Evolutionary conservation across 2,888 invertebrate genomes (phyloP), one percentile per base, ranked within the genome.

Genomic region (Aphelenchoides bicaudatus): DNA sequence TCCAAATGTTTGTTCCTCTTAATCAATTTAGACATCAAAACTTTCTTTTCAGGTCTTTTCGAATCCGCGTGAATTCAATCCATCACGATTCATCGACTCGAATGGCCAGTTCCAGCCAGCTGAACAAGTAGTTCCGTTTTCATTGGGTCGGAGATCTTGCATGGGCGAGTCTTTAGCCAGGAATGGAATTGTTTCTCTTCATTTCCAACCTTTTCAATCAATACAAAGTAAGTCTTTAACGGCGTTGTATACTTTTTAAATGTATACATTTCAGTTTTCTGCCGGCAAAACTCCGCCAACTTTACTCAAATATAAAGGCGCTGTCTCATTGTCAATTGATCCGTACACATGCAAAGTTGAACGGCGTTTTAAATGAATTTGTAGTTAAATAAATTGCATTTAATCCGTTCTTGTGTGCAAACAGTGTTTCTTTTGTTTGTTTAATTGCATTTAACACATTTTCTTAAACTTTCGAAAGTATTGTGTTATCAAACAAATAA

Each of bases 51-150:
- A 52, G 59, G 48, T 67, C 8, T 71, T 70, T 50, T 61, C 68
- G 0, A 64, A 71, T 2, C 71, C 71, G 6, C 31, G 58, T 4
- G 30, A 16, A 10, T 68, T 71, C 56, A 66, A 67, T 19, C 71
- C 71, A 6, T 63, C 65, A 1, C 51, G 71, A 29, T 71, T 71
- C 49, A 13, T 71, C 5, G 57, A 62, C 30, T 59, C 59, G 29
- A 56, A 63, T 49, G 69, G 69, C 6, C 60, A 61, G 31, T 21
- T 66, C 34, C 63, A 59, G 16, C 63, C 52, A 38, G 38, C 57
- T 13, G 66, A 64, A 0, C 58, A 66, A 28, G 28, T 66, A 1
- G 30, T 62, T 13, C 66, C 66, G 21, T 66, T 66, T 31, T 64
- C 64, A 0, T 49, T 64, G 13, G 66, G 66, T 19, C 63, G 64